Evolutionary conservation across 2,797 vertebrate genomes (phyloP), one percentile per base, ranked within the genome.

Genomic region (Tamandua tetradactyla): DNA sequence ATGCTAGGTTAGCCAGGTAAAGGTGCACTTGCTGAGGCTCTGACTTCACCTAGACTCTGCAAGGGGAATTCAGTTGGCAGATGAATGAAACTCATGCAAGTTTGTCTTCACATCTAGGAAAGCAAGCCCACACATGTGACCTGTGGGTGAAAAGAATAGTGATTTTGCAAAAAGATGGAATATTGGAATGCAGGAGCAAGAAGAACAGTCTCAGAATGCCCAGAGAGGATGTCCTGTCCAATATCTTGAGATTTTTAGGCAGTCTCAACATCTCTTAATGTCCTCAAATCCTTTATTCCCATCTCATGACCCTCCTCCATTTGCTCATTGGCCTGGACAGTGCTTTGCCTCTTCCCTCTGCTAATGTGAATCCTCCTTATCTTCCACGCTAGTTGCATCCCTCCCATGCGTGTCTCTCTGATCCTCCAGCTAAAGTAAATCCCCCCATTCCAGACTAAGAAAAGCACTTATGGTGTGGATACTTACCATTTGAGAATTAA

Each of bases 161-260:
- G 40, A 2, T 49, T 94, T 87, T 90, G 5, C 64, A 79, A 87
- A 83, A 68, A n/a, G 27, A 68, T 59, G 55, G 66, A 88, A 79
- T 47, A n/a, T 6, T 52, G 15, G 76, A 52, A 81, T 2, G 2
- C 32, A 32, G 72, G 79, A 11, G 55, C 32, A 57, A 23, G 69
- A 59, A 52, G 8, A 22, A 2, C 13, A 9, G 23, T 44, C 68
- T 87, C 44, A 64, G 55, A 76, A 91, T 30, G 5, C 10, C 18
- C 7, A 2, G 20, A 75, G 55, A 79, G 1, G 1, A 17, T 11
- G 7, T 10, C 25, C 17, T 49, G 18, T 15, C 40, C 7, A 32
- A 7, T 55, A 4, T 40, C 57, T 59, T 88, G n/a, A 87, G 2
- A 72, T 57, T 61, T 83, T 64, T 0, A 32, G 49, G 66, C 3